Evolutionary conservation across 2,888 invertebrate genomes (phyloP), one percentile per base, ranked within the genome.

Genomic region (Coenonympha glycerion): DNA sequence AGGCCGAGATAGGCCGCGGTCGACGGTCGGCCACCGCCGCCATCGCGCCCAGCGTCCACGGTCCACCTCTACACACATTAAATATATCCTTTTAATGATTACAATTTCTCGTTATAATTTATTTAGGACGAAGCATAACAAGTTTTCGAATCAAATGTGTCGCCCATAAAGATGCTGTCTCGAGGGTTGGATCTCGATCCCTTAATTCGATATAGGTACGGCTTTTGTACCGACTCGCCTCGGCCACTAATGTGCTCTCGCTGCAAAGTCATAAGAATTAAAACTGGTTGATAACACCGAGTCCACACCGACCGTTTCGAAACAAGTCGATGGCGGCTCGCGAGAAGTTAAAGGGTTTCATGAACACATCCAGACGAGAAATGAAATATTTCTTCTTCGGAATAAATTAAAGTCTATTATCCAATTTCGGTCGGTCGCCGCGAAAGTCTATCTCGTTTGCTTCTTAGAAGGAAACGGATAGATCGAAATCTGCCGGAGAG

Each of bases 61-160:
- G 49, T 53, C 66, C 67, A 73, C 75, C 68, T 75, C 75, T 71
- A 78, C 79, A 78, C 78, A 80, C 82, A 81, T 82, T 81, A 82
- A 83, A 85, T 83, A 85, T 85, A 86, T 84, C 79, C 53, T 58
- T 60, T 60, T 61, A 59, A 61, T 56, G 59, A 60, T 86, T 82
- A 86, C 83, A 83, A 85, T 86, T 85, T 83, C 85, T 85, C 84
- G 85, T 84, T 84, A 86, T 86, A 86, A 86, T 86, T 86, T 87
- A 86, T 86, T 86, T 82, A 83, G 81, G 79, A 79, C 76, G 86
- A 81, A 81, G 82, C 84, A 85, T 85, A 86, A 87, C 87, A 86
- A 86, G 87, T 86, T 86, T 84, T 84, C 82, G 85, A 86, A 84
- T 87, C 83, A 85, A 86, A 85, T 80, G 81, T 85, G 86, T 87